Conservation (phyloP, 1,140 invertebrate genomes). For the Ceratina australensis region DNA sequence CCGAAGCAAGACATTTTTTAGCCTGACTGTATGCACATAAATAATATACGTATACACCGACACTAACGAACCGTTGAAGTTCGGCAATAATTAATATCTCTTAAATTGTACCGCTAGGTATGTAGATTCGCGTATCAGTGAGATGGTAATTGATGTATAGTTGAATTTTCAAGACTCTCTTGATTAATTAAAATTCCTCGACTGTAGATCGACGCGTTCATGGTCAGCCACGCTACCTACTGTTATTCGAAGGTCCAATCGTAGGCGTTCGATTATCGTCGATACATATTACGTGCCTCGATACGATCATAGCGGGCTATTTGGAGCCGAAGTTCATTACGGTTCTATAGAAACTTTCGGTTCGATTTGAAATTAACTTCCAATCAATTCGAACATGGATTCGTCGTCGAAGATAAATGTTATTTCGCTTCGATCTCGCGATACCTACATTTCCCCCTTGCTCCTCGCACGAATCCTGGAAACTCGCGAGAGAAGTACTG, state of each 20-base stretch:
- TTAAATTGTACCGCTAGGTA: too few species aligned
- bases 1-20: too few species aligned
- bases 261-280: background rate
- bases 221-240: background rate
- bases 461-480: too few species aligned
- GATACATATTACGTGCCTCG: background rate
- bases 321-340: slow-evolving; percentile 1
- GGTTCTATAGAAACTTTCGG: background rate
- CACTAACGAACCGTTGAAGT: too few species aligned
- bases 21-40: too few species aligned
- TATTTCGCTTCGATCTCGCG: background rate
- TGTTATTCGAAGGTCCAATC: too few species aligned
- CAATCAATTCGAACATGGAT: background rate
- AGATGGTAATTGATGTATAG: too few species aligned
- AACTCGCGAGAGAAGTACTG: background rate
- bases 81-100: too few species aligned
- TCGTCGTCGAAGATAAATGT: background rate
- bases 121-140: too few species aligned
- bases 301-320: background rate
- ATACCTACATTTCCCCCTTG: background rate
- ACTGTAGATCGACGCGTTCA: slow-evolving; percentile 1
- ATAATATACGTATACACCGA: too few species aligned
- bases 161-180: too few species aligned
- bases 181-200: too few species aligned
- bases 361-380: background rate